Evolutionary conservation across 2,113 vertebrate species (phyloP), one percentile per base, ranked within the genome.

Genomic region (Urocolius indicus): DNA sequence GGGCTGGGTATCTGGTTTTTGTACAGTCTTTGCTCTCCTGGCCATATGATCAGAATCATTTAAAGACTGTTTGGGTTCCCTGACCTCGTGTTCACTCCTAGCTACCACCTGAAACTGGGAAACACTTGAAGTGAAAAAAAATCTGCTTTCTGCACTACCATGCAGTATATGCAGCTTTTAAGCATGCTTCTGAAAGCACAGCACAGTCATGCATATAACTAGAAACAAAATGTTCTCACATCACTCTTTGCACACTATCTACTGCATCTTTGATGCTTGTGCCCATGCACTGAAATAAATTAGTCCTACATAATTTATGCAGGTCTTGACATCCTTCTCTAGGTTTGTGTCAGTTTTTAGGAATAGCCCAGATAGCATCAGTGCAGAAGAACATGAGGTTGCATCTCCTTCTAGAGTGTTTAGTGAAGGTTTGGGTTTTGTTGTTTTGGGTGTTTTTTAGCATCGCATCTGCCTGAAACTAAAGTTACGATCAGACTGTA

Each of bases 51-150:
- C 97, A 61, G 96, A 94, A 57, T 90, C 96, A 89, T 89, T 87
- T 73, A 97, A 96, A 91, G 97, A 87, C 69, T 97, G 96, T 59
- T 96, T 97, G 93, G 98, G 96, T 62, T 98, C 97, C 88, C 98
- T 97, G 94, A 98, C 98, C 90, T 97, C 94, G 29, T 96, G 97
- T 87, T 98, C 98, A 92, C 98, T 90, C 93, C 96, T 97, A 97
- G 97, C 86, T 97, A 98, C 95, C 94, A 98, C 98, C 98, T 99
- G 98, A 97, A 98, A 98, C 98, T 98, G 95, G 96, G 98, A 98
- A 96, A 98, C 71, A 98, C 94, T 95, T 82, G 57, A 98, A 94
- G 96, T 96, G 96, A 98, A 97, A 96, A 96, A 94, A 96, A 92
- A 65, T 29, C 69, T 72, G 87, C 73, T 94, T 62, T 89, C 74